Conservation (phyloP, 1,140 invertebrate species). For the Drosophila insularis region DNA sequence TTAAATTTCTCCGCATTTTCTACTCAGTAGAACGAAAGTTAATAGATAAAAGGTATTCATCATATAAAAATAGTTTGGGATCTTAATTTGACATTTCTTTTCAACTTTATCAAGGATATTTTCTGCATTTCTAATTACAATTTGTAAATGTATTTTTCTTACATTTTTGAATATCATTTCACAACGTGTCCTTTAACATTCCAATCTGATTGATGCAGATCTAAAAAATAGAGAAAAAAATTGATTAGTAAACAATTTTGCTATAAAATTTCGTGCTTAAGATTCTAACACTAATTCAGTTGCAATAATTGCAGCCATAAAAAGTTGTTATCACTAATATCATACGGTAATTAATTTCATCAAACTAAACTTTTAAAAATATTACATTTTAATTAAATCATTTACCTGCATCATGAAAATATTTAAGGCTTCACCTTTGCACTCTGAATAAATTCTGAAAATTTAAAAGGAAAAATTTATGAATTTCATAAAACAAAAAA, state of each 20-base stretch:
- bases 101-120: no score
- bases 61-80: slow-evolving; percentile 38
- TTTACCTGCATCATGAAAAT: background rate
- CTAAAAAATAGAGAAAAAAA: background rate
- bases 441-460: background rate
- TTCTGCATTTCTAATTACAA: no score
- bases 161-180: background rate
- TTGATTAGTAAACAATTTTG: background rate
- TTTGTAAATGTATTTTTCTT: background rate
- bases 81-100: background rate
- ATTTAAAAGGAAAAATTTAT: background rate
- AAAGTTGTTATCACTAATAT: slow-evolving; percentile 58
- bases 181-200: background rate
- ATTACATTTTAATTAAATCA: background rate
- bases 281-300: slow-evolving; percentile 37
- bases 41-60: slow-evolving; percentile 71
- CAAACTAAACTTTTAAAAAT: slow-evolving; percentile 15
- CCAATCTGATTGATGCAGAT: background rate
- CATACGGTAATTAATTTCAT: slow-evolving; percentile 76
- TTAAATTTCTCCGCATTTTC: slow-evolving; percentile 62
- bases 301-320: slow-evolving; percentile 72
- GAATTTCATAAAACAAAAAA: background rate
- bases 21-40: slow-evolving; percentile 79
- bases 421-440: background rate
- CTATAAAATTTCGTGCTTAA: background rate